phyloP scores from a whole-genome alignment of 2,888 invertebrate genomes.

The Heliconius hortense region DNA sequence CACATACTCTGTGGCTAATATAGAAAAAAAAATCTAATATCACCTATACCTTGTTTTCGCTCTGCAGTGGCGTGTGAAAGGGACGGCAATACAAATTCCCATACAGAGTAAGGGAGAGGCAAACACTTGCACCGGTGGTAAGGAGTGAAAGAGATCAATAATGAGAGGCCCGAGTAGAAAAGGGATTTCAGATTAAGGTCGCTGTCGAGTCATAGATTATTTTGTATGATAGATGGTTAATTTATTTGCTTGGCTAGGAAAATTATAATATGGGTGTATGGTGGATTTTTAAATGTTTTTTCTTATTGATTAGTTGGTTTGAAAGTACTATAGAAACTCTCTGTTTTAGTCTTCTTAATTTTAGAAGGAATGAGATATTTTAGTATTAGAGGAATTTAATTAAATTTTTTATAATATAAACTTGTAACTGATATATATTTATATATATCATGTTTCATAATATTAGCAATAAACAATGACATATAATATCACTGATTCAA shows the following conservation, averaged over 20 bases:
- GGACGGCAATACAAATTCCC: slow-evolving; percentile 53
- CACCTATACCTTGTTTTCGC: slow-evolving; percentile 79
- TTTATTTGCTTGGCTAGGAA: slow-evolving; percentile 8
- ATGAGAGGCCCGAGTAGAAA: slow-evolving; percentile 82
- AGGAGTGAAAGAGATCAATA: slow-evolving; percentile 83
- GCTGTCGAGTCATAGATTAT: slow-evolving; percentile 78
- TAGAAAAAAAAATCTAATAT: slow-evolving; percentile 71
- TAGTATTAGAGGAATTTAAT: background rate
- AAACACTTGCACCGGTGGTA: slow-evolving; percentile 81
- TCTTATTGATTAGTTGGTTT: background rate
- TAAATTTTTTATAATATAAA: too few relatives aligned
- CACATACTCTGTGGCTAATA: slow-evolving; percentile 57
- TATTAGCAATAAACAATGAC: background rate
- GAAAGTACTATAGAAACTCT: background rate
- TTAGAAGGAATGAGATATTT: background rate
- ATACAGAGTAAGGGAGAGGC: slow-evolving; percentile 52
- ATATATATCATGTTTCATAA: too few relatives aligned
- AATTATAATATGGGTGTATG: background rate
- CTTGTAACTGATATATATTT: too few relatives aligned
- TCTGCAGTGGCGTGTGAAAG: slow-evolving; percentile 77
- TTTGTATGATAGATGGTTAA: slow-evolving; percentile 53
- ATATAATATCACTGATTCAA: background rate
- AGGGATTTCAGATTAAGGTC: slow-evolving; percentile 83
- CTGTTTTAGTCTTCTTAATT: background rate
- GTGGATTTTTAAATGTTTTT: background rate